Evolutionary conservation across 2,113 vertebrate species (phyloP).

Genomic region (Channa maculata): DNA sequence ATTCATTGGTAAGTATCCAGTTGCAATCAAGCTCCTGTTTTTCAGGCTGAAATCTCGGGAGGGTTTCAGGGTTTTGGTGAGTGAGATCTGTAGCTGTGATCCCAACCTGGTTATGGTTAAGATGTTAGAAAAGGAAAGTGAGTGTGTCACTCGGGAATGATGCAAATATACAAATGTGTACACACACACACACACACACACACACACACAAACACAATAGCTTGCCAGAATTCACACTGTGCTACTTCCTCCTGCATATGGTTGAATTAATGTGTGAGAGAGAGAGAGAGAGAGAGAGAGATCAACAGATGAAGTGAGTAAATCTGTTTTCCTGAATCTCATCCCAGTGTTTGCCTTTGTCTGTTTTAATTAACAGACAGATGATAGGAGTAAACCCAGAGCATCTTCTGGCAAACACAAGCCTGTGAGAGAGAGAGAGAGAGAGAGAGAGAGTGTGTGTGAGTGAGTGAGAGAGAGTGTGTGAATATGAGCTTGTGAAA

Average conservation of each 20-base stretch:
- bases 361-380: slow-evolving; percentile 70
- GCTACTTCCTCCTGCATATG: slow-evolving; percentile 60
- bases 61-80: not conserved
- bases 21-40: not conserved
- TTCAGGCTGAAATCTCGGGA: not conserved
- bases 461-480: not conserved
- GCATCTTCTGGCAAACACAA: slow-evolving; percentile 24
- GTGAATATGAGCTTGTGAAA: too few relatives aligned
- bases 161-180: not conserved
- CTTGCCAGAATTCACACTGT: slow-evolving; percentile 43
- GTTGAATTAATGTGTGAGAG: slow-evolving; percentile 49
- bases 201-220: not conserved
- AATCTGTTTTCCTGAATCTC: slow-evolving; percentile 63
- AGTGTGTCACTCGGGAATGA: not conserved
- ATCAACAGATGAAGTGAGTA: slow-evolving; percentile 52
- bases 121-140: not conserved
- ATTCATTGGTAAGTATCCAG: not conserved
- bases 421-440: not conserved
- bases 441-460: not conserved
- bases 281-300: slow-evolving; percentile 30
- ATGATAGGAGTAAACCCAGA: slow-evolving; percentile 45
- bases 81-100: not conserved
- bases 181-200: not conserved
- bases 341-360: slow-evolving; percentile 59
- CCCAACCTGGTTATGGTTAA: not conserved